Conservation (phyloP, 2,797 vertebrate species). For the Euphonia xanthogaster region DNA sequence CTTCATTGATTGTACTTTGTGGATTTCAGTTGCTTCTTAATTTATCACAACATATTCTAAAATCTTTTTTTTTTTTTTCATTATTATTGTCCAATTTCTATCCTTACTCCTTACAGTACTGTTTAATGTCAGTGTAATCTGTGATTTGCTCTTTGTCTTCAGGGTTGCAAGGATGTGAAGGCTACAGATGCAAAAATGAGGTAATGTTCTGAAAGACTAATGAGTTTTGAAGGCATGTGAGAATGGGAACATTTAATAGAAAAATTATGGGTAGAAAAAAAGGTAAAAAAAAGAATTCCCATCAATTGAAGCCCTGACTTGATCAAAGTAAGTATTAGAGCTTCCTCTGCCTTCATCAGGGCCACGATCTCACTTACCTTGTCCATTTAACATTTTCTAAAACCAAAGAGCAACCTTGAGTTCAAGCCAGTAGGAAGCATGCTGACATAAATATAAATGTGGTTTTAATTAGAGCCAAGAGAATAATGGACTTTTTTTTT, state of each 20-base stretch:
- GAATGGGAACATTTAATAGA: neutral
- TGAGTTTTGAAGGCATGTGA: neutral
- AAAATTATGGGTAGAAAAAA: neutral
- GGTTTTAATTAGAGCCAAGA: slow-evolving; percentile 18
- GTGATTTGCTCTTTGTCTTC: neutral
- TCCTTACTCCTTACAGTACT: neutral
- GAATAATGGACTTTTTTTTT: neutral
- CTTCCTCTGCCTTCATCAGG: neutral
- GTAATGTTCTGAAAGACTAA: neutral
- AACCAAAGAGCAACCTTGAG: neutral
- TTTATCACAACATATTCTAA: neutral
- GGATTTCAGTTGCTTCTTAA: neutral
- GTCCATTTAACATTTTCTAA: neutral
- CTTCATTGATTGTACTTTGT: neutral
- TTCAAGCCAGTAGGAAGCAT: neutral
- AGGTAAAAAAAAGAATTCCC: fast-evolving
- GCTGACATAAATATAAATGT: neutral
- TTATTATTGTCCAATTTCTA: neutral
- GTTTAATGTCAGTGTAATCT: neutral
- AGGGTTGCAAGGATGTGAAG: neutral
- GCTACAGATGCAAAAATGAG: neutral
- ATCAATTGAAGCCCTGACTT: neutral
- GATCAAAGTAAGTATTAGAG: neutral
- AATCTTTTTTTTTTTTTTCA: neutral
- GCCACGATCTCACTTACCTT: neutral